Base-by-base conservation (phyloP, 2,113 vertebrate species). In the Odocoileus virginianus region DNA sequence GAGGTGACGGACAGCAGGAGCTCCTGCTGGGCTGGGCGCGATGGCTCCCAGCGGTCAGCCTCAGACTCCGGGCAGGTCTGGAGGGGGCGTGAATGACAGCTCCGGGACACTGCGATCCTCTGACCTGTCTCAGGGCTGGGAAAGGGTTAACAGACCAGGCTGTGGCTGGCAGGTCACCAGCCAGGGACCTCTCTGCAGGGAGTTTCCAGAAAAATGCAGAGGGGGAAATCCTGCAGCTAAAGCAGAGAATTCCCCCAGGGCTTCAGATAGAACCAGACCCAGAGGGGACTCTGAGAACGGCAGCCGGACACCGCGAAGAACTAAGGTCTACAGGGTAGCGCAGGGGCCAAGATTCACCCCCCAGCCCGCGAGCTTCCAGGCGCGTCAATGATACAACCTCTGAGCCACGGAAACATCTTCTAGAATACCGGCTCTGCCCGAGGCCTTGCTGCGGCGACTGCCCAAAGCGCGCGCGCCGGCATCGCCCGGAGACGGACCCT, bases 351-450 rank as follows among this genome's bases (percentile, higher is more conserved):
- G 5, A 36, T 4, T 15, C 16, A 52, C 36, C 27, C 11, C 6
- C 14, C 5, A 9, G 40, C 33, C 0, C 0, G 0, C 2, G 9
- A 8, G 64, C 21, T 4, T 7, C 19, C 30, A 16, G 36, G 57
- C 8, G 3, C 1, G 1, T 4, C 2, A 3, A 1, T 6, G 1
- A 11, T 7, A 7, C 13, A 54, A 17, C 50, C 15, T 1, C 28
- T 7, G 86, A 27, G 89, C 43, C 40, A 43, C 2, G 33, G 8
- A n/a, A 67, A 52, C 13, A 4, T 0, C 45, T 9, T 45, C 5
- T 1, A 23, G 17, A 52, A n/a, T 6, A 15, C 2, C 1, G 89
- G 89, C 2, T 1, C 7, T 2, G 3, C 27, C 43, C 10, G 0
- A 16, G 54, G 85, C 78, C 54, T 15, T 6, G 28, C 28, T 33